These are phyloP conservation scores for Meganola albula DNA, from an alignment of 2,888 invertebrate species.

Conservation along the genomic window DNA sequence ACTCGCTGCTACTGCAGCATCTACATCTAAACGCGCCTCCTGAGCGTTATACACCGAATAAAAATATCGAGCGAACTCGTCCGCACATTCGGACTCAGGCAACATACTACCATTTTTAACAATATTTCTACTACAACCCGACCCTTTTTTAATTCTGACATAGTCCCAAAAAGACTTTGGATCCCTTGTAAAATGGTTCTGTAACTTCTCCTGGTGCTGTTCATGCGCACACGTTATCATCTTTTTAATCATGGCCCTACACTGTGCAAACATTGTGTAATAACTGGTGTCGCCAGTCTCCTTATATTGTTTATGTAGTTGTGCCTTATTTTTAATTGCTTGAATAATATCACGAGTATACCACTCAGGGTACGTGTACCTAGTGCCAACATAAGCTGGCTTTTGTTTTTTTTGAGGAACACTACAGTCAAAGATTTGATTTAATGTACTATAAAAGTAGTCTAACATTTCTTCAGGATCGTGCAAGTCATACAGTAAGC, in stretches of 20 bases:
- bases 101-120: not conserved
- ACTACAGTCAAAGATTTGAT: constrained; percentile 1
- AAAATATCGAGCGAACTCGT: not conserved
- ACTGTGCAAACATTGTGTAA: constrained; percentile 2
- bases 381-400: not conserved
- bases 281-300: not conserved
- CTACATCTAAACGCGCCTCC: not conserved
- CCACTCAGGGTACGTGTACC: constrained; percentile 2
- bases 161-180: constrained; percentile 1
- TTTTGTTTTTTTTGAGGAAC: constrained; percentile 1
- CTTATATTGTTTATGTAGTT: constrained; percentile 1
- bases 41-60: not conserved
- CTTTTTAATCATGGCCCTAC: not conserved
- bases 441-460: not conserved
- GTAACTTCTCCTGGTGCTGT: not conserved
- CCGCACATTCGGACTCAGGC: not conserved
- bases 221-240: not conserved
- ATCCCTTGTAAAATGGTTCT: not conserved
- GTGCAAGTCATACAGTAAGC: not conserved
- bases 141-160: not conserved
- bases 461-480: not conserved
- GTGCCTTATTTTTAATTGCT: not conserved
- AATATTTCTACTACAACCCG: not conserved
- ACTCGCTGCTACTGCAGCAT: not conserved
- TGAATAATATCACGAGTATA: constrained; percentile 2